Conservation (phyloP, 2,888 invertebrate species). For the Fabriciana adippe region DNA sequence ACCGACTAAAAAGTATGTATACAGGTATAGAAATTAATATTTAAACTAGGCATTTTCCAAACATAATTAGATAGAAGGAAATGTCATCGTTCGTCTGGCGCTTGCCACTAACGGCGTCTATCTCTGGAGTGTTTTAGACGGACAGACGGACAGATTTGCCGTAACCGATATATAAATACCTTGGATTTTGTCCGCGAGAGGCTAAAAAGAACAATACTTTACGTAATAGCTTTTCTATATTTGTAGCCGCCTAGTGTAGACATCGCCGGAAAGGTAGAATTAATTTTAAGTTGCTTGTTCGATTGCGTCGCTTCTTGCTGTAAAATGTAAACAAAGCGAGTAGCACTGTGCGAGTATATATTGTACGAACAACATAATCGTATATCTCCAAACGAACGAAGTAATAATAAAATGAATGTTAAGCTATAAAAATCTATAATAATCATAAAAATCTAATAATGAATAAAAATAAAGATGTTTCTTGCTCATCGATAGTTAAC, state of each 20-base stretch:
- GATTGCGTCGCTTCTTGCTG: too few species aligned
- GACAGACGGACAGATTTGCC: conserved; percentile 12
- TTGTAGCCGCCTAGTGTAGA: not conserved
- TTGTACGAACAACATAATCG: too few species aligned
- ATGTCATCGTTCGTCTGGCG: conserved; percentile 28
- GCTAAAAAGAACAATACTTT: conserved; percentile 4
- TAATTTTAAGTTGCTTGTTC: too few species aligned
- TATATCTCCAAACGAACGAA: too few species aligned
- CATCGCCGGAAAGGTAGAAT: not conserved
- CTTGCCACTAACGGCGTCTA: conserved; percentile 7
- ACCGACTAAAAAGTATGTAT: too few species aligned
- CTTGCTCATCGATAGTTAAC: too few species aligned
- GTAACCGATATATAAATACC: conserved; percentile 15
- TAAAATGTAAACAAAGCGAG: too few species aligned
- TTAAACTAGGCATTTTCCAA: not conserved
- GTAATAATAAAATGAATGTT: too few species aligned
- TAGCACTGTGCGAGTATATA: too few species aligned
- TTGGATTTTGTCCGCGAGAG: not conserved
- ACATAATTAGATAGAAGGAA: conserved; percentile 21
- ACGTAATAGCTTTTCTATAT: conserved; percentile 14
- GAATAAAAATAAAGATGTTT: too few species aligned
- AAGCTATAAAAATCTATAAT: too few species aligned
- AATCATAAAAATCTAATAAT: too few species aligned
- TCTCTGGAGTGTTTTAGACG: not conserved
- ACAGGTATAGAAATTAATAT: not conserved